Base-by-base conservation (phyloP, 23 tunicate species). In the Styela plicata region DNA sequence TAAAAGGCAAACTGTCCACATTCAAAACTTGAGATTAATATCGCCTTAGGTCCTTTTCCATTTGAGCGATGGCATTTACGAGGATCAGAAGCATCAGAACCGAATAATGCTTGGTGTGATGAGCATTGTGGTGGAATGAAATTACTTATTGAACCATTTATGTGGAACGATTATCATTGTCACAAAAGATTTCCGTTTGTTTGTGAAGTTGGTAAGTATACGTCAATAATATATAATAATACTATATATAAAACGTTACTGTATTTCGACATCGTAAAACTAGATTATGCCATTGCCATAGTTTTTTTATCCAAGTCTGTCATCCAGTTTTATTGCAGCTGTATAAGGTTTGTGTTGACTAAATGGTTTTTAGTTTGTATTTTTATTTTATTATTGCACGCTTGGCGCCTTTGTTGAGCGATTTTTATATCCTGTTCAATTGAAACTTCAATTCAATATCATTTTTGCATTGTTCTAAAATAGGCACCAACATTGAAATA, bases 51-150 rank as follows among this genome's bases (percentile, higher is more conserved):
- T 25, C 89, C 96, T 2, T 85, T 25, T 75, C 89, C 89, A 23
- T 90, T 90, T 75, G 96, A 90, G 64, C 82, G 89, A 24, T 90
- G 96, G 96, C 86, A 74, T 74, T 20, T 70, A 74, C 90, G 96
- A 31, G 96, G 96, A 29, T 66, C 82, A 61, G 70, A 5, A 22
- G 79, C 10, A 26, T n/a, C 87, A 1, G 93, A 88, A 33, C 93
- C 93, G 1, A 88, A 88, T 52, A 79, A 88, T 62, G 87, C 66
- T 34, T 85, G 88, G 88, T 85, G 88, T 31, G 36, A 82, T 71
- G 85, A 82, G 27, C 61, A 82, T 29, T 82, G 85, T 70, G 94
- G 89, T 36, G 86, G 74, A 22, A 85, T 90, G 69, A 69, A 81
- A 21, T 32, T 82, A 16, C 83, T 80, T 82, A 24, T 85, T 0